These are phyloP conservation scores for Morphnarchus princeps DNA, from an alignment of 2,113 vertebrate genomes.

Conservation along the genomic window DNA sequence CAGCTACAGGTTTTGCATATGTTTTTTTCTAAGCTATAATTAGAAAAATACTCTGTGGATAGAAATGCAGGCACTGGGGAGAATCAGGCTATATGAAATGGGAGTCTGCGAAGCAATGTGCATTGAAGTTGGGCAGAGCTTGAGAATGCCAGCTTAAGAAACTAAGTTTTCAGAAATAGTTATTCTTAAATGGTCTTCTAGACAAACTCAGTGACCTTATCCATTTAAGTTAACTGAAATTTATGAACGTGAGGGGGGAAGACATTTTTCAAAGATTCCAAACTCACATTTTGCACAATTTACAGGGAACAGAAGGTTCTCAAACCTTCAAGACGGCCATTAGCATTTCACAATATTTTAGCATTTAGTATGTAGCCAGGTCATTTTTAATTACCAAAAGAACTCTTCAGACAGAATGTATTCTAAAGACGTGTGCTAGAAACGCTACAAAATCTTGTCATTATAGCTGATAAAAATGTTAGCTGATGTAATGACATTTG, in stretches of 20 bases:
- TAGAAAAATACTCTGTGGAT: not conserved
- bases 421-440: conserved; percentile 5
- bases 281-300: not conserved
- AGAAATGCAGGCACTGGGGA: not conserved
- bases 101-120: fast-evolving
- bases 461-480: conserved; percentile 44
- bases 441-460: conserved; percentile 41
- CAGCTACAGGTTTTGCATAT: not conserved
- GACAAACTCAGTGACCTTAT: not conserved
- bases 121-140: not conserved
- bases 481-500: conserved; percentile 53
- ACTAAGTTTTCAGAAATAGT: not conserved
- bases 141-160: not conserved
- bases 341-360: conserved; percentile 21
- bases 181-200: not conserved
- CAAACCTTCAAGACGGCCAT: not conserved
- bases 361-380: not conserved
- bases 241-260: not conserved
- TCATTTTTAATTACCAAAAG: conserved; percentile 28
- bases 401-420: conserved; percentile 21
- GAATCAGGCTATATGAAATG: not conserved
- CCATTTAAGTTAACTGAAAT: not conserved
- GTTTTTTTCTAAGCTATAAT: not conserved
- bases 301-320: conserved; percentile 1
- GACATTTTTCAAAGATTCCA: not conserved